Evolutionary conservation across 1,140 invertebrate species (phyloP).

Genomic region (Odontomachus brunneus): DNA sequence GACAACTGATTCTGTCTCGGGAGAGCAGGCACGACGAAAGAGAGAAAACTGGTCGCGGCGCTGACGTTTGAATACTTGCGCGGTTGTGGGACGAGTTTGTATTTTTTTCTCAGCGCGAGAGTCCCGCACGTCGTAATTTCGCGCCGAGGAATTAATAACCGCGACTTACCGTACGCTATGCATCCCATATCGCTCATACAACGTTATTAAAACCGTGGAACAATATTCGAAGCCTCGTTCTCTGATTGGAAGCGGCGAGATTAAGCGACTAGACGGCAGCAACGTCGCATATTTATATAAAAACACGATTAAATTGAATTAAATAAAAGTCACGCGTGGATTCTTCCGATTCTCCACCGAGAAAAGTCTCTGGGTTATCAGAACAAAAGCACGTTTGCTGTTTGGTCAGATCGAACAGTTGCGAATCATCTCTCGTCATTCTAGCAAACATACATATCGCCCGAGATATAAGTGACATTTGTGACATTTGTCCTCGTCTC

Average conservation of each 20-base stretch:
- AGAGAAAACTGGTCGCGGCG: conserved; percentile 22
- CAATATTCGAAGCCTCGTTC: not conserved
- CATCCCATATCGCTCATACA: not conserved
- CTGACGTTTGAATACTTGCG: conserved; percentile 30
- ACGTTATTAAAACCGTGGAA: not conserved
- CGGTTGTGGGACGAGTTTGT: conserved; percentile 11
- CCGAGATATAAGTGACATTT: no score
- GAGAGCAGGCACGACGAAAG: conserved; percentile 10
- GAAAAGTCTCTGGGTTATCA: no score
- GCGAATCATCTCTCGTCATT: no score
- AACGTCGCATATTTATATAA: no score
- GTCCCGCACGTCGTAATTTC: not conserved
- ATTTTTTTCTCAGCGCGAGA: conserved; percentile 33
- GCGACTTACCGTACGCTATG: not conserved
- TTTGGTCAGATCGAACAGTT: no score
- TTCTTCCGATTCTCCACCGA: no score
- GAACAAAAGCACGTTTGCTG: no score
- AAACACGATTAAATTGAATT: no score
- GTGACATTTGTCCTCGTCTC: no score
- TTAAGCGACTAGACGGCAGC: no score
- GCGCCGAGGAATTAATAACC: conserved; percentile 5
- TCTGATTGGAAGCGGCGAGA: not conserved
- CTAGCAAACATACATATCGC: no score
- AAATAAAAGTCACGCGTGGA: no score
- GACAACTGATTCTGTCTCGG: conserved; percentile 30